Evolutionary conservation across 2,888 invertebrate species (phyloP).

Genomic region (Pherbina coryleti): DNA sequence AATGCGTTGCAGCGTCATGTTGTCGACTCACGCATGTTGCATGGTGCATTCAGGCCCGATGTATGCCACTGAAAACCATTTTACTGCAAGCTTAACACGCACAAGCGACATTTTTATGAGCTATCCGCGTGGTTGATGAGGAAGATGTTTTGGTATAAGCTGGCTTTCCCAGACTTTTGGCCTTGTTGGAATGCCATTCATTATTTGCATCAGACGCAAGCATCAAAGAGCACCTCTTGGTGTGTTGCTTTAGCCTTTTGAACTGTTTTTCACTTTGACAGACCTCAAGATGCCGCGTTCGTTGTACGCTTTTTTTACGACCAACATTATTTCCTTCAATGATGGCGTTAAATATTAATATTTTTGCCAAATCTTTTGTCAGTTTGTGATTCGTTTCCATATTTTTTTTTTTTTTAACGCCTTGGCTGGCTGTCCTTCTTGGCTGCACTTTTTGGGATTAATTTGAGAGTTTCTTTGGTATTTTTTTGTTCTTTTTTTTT

Average conservation of each 20-base stretch:
- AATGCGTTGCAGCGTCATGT: constrained; percentile 23
- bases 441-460: constrained; percentile 24
- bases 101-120: constrained; percentile 14
- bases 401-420: neutral
- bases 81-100: neutral
- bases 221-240: neutral
- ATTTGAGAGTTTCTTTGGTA: constrained; percentile 12
- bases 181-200: neutral
- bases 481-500: neutral
- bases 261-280: neutral
- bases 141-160: neutral
- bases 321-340: neutral
- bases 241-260: neutral
- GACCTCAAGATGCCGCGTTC: neutral
- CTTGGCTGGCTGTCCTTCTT: neutral
- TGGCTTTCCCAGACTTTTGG: neutral
- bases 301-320: neutral
- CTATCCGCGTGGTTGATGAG: neutral
- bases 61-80: neutral
- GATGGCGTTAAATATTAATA: constrained; percentile 40
- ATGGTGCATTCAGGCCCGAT: neutral
- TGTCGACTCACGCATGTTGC: constrained; percentile 22
- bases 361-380: constrained; percentile 41
- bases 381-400: constrained; percentile 39
- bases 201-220: neutral